These are phyloP conservation scores for Limnephilus lunatus DNA, from an alignment of 2,888 invertebrate species.

Conservation along the genomic window DNA sequence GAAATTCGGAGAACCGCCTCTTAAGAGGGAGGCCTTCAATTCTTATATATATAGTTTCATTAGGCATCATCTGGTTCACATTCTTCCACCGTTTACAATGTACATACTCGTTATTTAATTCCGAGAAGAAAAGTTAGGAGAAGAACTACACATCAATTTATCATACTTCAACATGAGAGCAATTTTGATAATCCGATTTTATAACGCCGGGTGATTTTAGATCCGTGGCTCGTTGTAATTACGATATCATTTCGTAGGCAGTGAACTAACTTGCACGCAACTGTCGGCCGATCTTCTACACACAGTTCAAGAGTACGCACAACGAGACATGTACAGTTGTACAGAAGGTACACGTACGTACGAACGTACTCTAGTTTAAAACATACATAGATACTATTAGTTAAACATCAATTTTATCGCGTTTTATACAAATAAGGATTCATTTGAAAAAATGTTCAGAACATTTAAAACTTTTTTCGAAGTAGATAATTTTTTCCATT, in stretches of 20 bases:
- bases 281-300: conserved; percentile 6
- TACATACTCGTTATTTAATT: conserved; percentile 17
- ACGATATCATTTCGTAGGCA: conserved; percentile 55
- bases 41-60: background rate
- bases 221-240: conserved; percentile 56
- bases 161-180: conserved; percentile 58
- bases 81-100: background rate
- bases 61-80: background rate
- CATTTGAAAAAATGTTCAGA: no score
- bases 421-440: no score
- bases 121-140: conserved; percentile 37
- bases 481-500: no score
- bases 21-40: no score
- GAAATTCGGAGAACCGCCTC: no score
- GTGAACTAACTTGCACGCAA: conserved; percentile 30
- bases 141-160: conserved; percentile 54
- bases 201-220: conserved; percentile 55
- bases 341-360: no score
- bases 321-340: no score
- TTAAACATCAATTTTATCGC: no score
- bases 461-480: no score
- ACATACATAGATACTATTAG: no score
- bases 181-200: conserved; percentile 57
- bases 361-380: no score
- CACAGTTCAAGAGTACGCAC: background rate